A percentile compares a stretch with the other conserved stretches of the same genome.
Evolutionary conservation across 2,888 invertebrate genomes (phyloP).

Genomic region (Patella pellucida): DNA sequence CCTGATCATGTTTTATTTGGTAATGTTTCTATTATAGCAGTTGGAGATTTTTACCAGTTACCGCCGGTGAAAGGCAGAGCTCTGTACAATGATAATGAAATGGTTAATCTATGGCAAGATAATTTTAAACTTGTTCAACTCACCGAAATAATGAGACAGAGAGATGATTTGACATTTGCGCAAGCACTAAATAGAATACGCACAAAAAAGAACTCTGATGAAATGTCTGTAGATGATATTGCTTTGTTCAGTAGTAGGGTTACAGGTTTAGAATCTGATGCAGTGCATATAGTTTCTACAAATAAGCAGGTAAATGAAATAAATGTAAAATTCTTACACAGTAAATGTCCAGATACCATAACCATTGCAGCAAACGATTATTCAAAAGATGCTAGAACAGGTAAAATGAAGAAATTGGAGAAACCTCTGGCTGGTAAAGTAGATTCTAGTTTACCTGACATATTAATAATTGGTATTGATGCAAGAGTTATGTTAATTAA

Average conservation of each 20-base stretch:
- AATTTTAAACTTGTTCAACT: constrained; percentile 28
- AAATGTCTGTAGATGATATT: constrained; percentile 3
- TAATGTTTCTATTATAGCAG: background rate
- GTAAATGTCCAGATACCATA: constrained; percentile 13
- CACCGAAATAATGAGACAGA: constrained; percentile 30
- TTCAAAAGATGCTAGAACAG: constrained; percentile 23
- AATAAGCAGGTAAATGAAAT: constrained; percentile 28
- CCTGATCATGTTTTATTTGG: constrained; percentile 14
- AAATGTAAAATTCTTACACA: constrained; percentile 20
- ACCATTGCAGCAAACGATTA: constrained; percentile 27
- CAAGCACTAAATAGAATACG: constrained; percentile 27
- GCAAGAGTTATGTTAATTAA: constrained; percentile 18
- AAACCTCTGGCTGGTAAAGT: background rate
- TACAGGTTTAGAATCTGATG: constrained; percentile 21
- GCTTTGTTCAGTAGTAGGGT: constrained; percentile 18
- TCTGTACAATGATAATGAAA: background rate
- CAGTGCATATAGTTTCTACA: constrained; percentile 30
- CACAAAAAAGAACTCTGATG: constrained; percentile 19
- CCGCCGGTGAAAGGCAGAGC: constrained; percentile 26
- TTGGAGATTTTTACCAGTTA: constrained; percentile 27
- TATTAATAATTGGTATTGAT: constrained; percentile 10
- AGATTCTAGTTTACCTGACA: constrained; percentile 11
- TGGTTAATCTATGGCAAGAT: constrained; percentile 27
- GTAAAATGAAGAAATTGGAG: constrained; percentile 18
- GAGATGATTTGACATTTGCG: constrained; percentile 22